Evolutionary conservation across 1,140 invertebrate genomes (phyloP).

Genomic region (Heliconius nattereri): DNA sequence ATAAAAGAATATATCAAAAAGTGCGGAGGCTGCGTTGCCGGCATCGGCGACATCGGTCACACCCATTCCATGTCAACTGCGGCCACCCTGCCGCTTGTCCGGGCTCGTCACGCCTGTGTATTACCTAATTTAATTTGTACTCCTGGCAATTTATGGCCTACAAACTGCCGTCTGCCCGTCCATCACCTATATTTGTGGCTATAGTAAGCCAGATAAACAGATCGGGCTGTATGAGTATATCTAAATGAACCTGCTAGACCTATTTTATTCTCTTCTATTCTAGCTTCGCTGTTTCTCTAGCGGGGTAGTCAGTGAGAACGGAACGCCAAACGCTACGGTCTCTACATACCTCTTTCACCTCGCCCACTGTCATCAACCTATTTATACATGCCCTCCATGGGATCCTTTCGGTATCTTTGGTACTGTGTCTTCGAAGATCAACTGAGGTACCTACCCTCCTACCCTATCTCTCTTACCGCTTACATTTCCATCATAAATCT

Average conservation of each 20-base stretch:
- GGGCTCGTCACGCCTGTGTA: constrained; percentile 68
- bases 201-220: constrained; percentile 33
- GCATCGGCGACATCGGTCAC: constrained; percentile 50
- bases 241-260: constrained; percentile 8
- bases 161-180: constrained; percentile 61
- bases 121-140: constrained; percentile 81
- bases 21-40: constrained; percentile 40
- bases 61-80: constrained; percentile 73
- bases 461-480: too few species aligned
- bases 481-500: neutral
- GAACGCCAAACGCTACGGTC: too few species aligned
- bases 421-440: too few species aligned
- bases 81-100: constrained; percentile 60
- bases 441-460: too few species aligned
- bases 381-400: too few species aligned
- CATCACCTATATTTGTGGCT: constrained; percentile 54
- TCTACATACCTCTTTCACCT: too few species aligned
- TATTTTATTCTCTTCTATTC: too few species aligned
- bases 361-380: too few species aligned
- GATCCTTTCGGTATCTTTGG: too few species aligned
- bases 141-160: constrained; percentile 73
- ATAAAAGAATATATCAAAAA: constrained; percentile 50
- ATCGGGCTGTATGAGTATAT: constrained; percentile 8
- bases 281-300: too few species aligned
- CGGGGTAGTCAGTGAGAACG: too few species aligned